Evolutionary conservation across 1,140 invertebrate species (phyloP), one percentile per base, ranked within the genome.

Genomic region (Pseudachorutes palmiensis): DNA sequence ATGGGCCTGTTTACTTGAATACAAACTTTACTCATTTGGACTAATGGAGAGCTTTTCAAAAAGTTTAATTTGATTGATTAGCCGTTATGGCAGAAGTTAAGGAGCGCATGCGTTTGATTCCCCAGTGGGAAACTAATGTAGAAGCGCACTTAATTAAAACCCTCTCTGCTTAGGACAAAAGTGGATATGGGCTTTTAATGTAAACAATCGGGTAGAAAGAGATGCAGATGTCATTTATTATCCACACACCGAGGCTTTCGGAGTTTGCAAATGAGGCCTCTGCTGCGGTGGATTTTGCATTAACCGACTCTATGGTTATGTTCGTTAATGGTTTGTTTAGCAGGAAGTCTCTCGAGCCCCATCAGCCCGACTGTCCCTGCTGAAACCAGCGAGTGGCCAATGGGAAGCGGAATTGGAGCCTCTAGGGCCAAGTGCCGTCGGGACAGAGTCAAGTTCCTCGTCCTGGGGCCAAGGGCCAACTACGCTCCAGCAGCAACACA

Each of bases 401-500:
- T 70, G 69, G 69, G 69, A 70, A 70, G 65, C 69, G 24, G 69
- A 70, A 28, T 58, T 70, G 30, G 69, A 70, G 51, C 62, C 67
- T n/a, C n/a, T n/a, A n/a, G n/a, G n/a, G n/a, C n/a, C n/a, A 31
- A 70, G 67, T 64, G 69, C 66, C 48, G 65, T 65, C 63, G 69
- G 61, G 36, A 64, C 51, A 14, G 69, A 70, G 32, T 55, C 66
- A 32, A 58, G 22, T 29, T 5, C 29, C 59, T 36, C 32, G 26
- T 30, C 28, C 55, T 55, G 9, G 9, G 9, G 26, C 5, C 5
- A 2, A 60, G 12, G 26, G 26, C 3, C 26, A 9, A 32, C 26
- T 5, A 55, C 58, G 14, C 2, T 31, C 30, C 58, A 29, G 26
- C 29, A 29, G 9, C 29, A 30, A 9, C 58, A 60, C 30, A 22